Evolutionary conservation across 2,888 invertebrate genomes (phyloP).

Genomic region (Euzophera pinguis): DNA sequence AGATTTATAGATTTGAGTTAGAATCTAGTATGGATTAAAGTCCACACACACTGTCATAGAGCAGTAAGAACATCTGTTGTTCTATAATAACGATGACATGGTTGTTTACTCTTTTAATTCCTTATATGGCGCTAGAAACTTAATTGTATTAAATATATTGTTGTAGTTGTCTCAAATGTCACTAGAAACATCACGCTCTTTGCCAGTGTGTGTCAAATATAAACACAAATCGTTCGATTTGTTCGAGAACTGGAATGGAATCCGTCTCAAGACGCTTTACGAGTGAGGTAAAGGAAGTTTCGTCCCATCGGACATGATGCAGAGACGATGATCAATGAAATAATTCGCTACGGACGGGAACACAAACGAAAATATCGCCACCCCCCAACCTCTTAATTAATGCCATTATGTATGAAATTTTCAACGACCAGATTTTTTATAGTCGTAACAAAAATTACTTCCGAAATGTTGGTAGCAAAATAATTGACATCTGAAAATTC

Average conservation of each 20-base stretch:
- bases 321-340: constrained; percentile 32
- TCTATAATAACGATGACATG: too few species aligned
- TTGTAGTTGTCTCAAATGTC: too few species aligned
- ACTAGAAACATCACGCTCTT: constrained; percentile 7
- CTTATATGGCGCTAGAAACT: too few species aligned
- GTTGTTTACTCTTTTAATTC: too few species aligned
- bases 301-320: constrained; percentile 4
- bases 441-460: not conserved
- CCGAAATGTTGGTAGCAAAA: not conserved
- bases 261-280: constrained; percentile 21
- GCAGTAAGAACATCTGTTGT: not conserved
- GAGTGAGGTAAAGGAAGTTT: constrained; percentile 37
- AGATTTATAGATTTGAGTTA: constrained; percentile 24
- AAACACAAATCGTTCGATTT: constrained; percentile 51
- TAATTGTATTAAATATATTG: too few species aligned
- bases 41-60: not conserved
- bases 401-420: not conserved
- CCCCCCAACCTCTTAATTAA: constrained; percentile 22
- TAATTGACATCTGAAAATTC: constrained; percentile 17
- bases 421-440: not conserved
- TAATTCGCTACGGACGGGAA: constrained; percentile 76
- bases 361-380: constrained; percentile 53
- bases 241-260: constrained; percentile 66
- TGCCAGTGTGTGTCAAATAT: constrained; percentile 26
- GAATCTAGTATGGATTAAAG: constrained; percentile 5